phyloP scores from a whole-genome alignment of 64 coral and sea anemone species.

The Catalaphyllia jardinei region DNA sequence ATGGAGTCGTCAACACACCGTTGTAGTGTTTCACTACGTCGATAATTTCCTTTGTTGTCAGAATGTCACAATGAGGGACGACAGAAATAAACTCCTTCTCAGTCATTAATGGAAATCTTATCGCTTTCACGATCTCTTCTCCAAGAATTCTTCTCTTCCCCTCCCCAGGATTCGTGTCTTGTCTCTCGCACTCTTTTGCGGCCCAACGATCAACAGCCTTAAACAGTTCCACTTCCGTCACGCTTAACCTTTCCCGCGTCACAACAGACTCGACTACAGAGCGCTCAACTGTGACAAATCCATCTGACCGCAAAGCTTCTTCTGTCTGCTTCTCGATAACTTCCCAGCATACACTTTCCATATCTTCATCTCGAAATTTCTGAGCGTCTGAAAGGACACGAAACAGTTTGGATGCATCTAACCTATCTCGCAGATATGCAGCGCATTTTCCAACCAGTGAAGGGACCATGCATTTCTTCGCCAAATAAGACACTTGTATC shows the following conservation, averaged over 20 bases:
- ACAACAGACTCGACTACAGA: background rate
- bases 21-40: conserved; percentile 15
- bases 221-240: conserved; percentile 12
- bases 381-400: background rate
- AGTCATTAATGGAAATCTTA: conserved; percentile 38
- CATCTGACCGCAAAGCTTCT: conserved; percentile 6
- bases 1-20: background rate
- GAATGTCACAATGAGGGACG: conserved; percentile 6
- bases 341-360: conserved; percentile 23
- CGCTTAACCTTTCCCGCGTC: background rate
- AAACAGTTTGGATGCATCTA: background rate
- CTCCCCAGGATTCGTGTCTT: background rate
- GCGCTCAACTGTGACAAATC: background rate
- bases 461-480: no score
- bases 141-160: conserved; percentile 8
- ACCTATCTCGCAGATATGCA: no score
- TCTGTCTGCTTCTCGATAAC: conserved; percentile 17
- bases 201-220: conserved; percentile 34
- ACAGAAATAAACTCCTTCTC: conserved; percentile 21
- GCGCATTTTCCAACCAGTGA: no score
- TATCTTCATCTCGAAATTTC: conserved; percentile 25
- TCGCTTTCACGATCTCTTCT: background rate
- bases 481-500: no score
- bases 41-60: conserved; percentile 18
- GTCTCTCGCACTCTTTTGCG: background rate